Conservation (phyloP, 2,797 vertebrate genomes). For the Pristis pectinata region DNA sequence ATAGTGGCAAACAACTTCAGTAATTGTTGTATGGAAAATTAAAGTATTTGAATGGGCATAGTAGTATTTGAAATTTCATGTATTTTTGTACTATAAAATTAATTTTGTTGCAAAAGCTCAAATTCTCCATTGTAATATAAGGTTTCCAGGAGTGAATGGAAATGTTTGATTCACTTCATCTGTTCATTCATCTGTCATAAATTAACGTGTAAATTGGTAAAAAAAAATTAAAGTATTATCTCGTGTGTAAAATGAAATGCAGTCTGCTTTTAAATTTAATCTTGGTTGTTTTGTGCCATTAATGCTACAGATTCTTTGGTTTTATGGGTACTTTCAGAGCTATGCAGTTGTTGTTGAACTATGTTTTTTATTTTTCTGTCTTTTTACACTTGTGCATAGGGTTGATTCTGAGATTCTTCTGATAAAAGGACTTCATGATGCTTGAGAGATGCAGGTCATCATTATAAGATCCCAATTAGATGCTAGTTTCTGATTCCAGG, state of each 20-base stretch:
- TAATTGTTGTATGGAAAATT: not conserved
- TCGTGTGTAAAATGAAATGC: not conserved
- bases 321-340: not conserved
- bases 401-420: not conserved
- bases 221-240: not conserved
- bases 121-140: not conserved
- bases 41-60: not conserved
- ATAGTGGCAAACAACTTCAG: not conserved
- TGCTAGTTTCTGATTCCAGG: not conserved
- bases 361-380: not conserved
- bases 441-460: not conserved
- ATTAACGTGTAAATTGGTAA: not conserved
- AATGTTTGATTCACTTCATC: not conserved
- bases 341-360: not conserved
- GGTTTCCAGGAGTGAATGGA: not conserved
- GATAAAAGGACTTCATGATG: not conserved
- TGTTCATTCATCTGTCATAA: not conserved
- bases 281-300: not conserved
- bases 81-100: not conserved
- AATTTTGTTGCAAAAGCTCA: not conserved
- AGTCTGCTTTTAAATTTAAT: slow-evolving; percentile 10
- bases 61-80: slow-evolving; percentile 10
- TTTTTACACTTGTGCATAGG: not conserved
- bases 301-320: not conserved
- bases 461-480: not conserved